Evolutionary conservation across 2,888 invertebrate species (phyloP).

Genomic region (Hermaeophaga mercurialis): DNA sequence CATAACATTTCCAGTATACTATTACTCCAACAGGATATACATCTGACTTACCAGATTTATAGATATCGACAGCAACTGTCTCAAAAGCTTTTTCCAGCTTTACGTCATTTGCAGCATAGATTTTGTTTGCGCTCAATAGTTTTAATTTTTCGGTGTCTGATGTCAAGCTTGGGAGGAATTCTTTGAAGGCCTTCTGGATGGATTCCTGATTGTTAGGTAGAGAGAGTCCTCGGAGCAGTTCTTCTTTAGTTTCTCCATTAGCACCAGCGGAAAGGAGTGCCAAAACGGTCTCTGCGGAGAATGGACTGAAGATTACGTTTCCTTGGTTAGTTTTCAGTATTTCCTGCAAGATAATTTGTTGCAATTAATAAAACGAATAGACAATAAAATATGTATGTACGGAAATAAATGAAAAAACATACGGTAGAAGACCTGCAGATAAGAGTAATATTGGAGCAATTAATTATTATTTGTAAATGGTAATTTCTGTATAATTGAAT

Average conservation of each 20-base stretch:
- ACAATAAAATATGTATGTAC: too few relatives aligned
- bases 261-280: conserved; percentile 50
- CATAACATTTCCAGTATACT: too few relatives aligned
- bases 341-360: conserved; percentile 35
- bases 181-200: conserved; percentile 31
- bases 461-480: too few relatives aligned
- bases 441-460: too few relatives aligned
- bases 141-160: conserved; percentile 34
- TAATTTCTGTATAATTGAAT: too few relatives aligned
- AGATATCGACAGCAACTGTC: conserved; percentile 64
- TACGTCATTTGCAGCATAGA: conserved; percentile 66
- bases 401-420: too few relatives aligned
- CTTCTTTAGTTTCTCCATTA: conserved; percentile 45
- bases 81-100: conserved; percentile 63
- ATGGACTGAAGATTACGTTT: conserved; percentile 50
- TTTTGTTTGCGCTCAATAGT: conserved; percentile 57
- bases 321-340: conserved; percentile 32
- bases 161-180: conserved; percentile 38
- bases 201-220: conserved; percentile 37
- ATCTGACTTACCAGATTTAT: conserved; percentile 52
- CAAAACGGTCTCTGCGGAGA: conserved; percentile 50
- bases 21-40: too few relatives aligned
- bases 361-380: too few relatives aligned
- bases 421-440: too few relatives aligned
- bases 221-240: conserved; percentile 41